Percentiles rank a stretch among this genome's conserved stretches.
Evolutionary conservation across 2,888 invertebrate species (phyloP).

Genomic region (Harpalus rufipes): DNA sequence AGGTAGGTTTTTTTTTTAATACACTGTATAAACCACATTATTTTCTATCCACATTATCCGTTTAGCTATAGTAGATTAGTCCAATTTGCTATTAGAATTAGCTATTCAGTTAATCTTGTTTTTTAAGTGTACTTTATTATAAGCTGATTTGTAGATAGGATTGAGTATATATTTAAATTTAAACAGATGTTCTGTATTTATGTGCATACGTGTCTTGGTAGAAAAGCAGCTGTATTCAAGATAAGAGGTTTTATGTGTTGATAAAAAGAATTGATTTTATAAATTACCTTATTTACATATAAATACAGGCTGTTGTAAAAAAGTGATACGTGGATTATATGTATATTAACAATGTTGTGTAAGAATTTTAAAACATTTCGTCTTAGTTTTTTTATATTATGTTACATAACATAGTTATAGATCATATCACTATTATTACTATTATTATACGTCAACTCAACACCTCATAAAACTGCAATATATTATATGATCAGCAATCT

Average conservation of each 20-base stretch:
- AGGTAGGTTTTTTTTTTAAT: too few relatives aligned
- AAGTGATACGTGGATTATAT: constrained; percentile 10
- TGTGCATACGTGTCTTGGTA: constrained; percentile 37
- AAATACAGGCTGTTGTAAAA: constrained; percentile 44
- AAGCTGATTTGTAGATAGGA: constrained; percentile 29
- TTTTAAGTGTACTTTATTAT: constrained; percentile 19
- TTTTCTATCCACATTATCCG: neutral
- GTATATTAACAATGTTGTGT: neutral
- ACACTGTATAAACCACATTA: constrained; percentile 1
- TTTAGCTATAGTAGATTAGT: constrained; percentile 13
- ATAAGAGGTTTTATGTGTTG: constrained; percentile 38
- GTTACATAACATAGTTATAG: constrained; percentile 1
- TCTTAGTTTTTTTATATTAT: constrained; percentile 4
- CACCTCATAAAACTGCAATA: neutral
- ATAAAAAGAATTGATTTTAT: constrained; percentile 49
- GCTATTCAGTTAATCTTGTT: constrained; percentile 18
- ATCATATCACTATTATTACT: constrained; percentile 6
- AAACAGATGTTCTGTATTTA: constrained; percentile 34
- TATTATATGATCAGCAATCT: neutral
- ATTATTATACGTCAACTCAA: neutral
- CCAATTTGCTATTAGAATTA: constrained; percentile 24
- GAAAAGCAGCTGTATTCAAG: constrained; percentile 48
- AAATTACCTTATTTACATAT: constrained; percentile 46
- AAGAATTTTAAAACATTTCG: constrained; percentile 19
- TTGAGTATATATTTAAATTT: constrained; percentile 32